Evolutionary conservation across 2,797 vertebrate genomes (phyloP), one percentile per base, ranked within the genome.

Genomic region (Amblyraja radiata): DNA sequence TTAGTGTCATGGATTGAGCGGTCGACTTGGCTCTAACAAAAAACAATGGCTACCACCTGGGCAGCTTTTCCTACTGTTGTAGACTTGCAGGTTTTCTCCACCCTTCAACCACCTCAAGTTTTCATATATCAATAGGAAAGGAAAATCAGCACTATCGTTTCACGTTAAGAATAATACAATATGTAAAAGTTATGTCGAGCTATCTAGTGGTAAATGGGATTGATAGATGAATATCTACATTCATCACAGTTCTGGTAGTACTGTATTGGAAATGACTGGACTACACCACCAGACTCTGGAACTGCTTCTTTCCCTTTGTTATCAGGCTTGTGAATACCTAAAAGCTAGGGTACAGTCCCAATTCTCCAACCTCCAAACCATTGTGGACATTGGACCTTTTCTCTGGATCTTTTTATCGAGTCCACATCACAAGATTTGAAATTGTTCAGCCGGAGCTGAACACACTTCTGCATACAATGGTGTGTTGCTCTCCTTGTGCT

Each of bases 171-270:
- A 25, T 28, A 18, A 80, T 80, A 18, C 78, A 80, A 80, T 83
- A 83, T 84, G 81, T 84, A 28, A 25, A 84, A 28, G 46, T 84
- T 84, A 5, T 61, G 58, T 84, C 84, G 81, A 84, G 81, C 81
- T 84, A 84, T 58, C 81, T 84, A 61, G 81, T 84, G 81, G 81
- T 46, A 84, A 84, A 84, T 84, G 81, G 81, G 54, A 84, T 84
- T 84, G 54, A 84, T 84, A 84, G 25, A 28, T 61, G 28, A 84
- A 84, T 10, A 84, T 25, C 58, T 61, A 9, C 81, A 84, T 1
- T 1, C 9, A 28, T 84, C 25, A 61, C 58, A 84, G 28, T 61
- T 84, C 54, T n/a, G 25, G 74, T 25, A 58, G 23, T 84, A 54
- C 81, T 25, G 21, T 61, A 39, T n/a, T 84, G 25, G 46, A 58